Evolutionary conservation across 2,797 vertebrate species (phyloP), one percentile per base, ranked within the genome.

Genomic region (Esox masquinongy): DNA sequence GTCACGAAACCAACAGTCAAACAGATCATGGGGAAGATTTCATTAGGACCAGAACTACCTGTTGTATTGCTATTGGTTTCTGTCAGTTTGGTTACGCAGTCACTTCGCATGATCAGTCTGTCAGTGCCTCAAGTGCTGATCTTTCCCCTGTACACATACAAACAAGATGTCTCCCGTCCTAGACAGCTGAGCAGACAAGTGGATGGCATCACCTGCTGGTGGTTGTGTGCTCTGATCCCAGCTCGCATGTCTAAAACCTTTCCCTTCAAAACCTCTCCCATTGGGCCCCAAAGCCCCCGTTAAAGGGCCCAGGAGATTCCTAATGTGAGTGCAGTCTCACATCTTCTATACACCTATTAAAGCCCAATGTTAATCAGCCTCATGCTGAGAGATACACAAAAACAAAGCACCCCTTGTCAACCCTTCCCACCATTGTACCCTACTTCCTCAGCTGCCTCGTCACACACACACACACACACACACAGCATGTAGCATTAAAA

Each of bases 191-290:
- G 3, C 2, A 61, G 49, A 86, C 80, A 86, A 86, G 82, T 82
- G 66, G 77, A 77, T 89, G 78, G 87, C 84, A 88, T 88, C 87
- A 90, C 80, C 84, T 84, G 81, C 82, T 73, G 36, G 56, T 24
- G 56, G 73, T 84, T 78, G 71, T 31, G 5, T 66, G 79, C 74
- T 72, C 78, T 47, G 73, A 74, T 76, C 39, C 71, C 73, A 61
- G 72, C 70, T 72, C 73, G 75, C 68, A 66, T 78, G 74, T 53
- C 80, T 4, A 61, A 61, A 24, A 6, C 2, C 56, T n/a, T 19
- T 15, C 34, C 49, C 56, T 4, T n/a, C 12, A 4, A 47, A 70
- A 11, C 9, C 0, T 53, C 26, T 71, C 7, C 49, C 15, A 26
- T 69, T 5, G 24, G 53, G 3, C 43, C 64, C 19, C 34, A 1